These are phyloP conservation scores for Urophycis tenuis DNA, from an alignment of 2,797 vertebrate species.

Conservation along the genomic window DNA sequence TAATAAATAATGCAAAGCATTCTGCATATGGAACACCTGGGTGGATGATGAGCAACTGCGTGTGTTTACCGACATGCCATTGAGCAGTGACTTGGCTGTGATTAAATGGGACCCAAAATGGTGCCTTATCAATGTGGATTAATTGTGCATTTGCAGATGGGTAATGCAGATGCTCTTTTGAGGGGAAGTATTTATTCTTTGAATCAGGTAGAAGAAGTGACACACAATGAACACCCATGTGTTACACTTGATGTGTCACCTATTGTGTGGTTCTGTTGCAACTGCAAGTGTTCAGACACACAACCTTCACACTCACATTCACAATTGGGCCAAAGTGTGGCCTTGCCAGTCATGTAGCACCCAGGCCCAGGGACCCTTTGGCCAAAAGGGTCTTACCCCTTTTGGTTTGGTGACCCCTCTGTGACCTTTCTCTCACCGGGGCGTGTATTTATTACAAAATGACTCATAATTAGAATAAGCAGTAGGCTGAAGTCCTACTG, in stretches of 20 bases:
- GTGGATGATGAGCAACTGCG: constrained; percentile 14
- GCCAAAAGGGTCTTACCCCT: too few relatives aligned
- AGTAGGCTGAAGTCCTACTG: not conserved
- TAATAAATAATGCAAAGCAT: constrained; percentile 60
- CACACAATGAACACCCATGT: not conserved
- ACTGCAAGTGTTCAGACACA: not conserved
- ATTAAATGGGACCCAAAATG: not conserved
- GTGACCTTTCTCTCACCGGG: not conserved
- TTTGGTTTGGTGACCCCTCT: not conserved
- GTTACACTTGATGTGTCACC: not conserved
- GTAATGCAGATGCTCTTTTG: not conserved
- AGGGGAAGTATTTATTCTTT: not conserved
- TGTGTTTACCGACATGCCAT: constrained; percentile 7
- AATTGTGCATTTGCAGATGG: not conserved
- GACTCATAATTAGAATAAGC: not conserved
- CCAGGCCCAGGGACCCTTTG: not conserved
- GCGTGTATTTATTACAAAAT: not conserved
- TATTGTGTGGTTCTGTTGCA: not conserved
- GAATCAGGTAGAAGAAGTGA: not conserved
- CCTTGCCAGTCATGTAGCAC: not conserved
- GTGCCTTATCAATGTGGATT: not conserved
- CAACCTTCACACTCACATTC: not conserved
- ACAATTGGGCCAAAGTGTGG: not conserved
- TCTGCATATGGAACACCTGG: constrained; percentile 52
- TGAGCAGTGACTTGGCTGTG: not conserved